phyloP scores from a whole-genome alignment of 1,140 invertebrate genomes.

The Drusus annulatus region DNA sequence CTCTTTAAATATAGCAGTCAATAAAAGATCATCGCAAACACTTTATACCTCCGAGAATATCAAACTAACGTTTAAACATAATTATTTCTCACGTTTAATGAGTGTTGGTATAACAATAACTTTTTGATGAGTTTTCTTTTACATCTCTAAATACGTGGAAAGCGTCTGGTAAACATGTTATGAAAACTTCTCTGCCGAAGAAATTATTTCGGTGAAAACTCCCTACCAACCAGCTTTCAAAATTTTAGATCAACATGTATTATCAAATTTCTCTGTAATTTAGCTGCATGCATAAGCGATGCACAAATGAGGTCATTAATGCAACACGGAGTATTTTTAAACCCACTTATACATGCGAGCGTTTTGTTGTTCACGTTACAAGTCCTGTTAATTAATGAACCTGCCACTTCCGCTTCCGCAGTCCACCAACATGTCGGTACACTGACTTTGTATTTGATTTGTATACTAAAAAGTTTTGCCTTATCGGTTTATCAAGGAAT shows the following conservation, averaged over 20 bases:
- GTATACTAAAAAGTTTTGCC: conserved; percentile 16
- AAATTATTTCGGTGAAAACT: no score
- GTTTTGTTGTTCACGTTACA: conserved; percentile 20
- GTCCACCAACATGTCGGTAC: conserved; percentile 4
- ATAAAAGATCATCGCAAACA: no score
- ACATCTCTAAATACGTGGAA: no score
- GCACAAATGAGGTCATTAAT: conserved; percentile 36
- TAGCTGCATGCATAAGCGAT: conserved; percentile 3
- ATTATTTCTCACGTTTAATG: no score
- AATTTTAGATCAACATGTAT: background rate
- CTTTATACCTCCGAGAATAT: no score
- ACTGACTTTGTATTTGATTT: conserved; percentile 22
- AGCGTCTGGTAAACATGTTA: no score
- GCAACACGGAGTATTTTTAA: conserved; percentile 13
- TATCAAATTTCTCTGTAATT: conserved; percentile 8
- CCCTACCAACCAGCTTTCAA: no score
- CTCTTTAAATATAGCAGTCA: no score
- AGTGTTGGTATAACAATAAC: no score
- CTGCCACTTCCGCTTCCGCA: conserved; percentile 35
- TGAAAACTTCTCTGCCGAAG: no score
- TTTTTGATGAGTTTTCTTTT: no score
- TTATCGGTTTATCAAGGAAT: background rate
- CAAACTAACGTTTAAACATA: no score
- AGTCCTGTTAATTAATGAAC: conserved; percentile 47
- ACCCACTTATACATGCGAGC: background rate